These are phyloP conservation scores for Diarsia dahlii DNA, from an alignment of 2,888 invertebrate species.

Conservation along the genomic window DNA sequence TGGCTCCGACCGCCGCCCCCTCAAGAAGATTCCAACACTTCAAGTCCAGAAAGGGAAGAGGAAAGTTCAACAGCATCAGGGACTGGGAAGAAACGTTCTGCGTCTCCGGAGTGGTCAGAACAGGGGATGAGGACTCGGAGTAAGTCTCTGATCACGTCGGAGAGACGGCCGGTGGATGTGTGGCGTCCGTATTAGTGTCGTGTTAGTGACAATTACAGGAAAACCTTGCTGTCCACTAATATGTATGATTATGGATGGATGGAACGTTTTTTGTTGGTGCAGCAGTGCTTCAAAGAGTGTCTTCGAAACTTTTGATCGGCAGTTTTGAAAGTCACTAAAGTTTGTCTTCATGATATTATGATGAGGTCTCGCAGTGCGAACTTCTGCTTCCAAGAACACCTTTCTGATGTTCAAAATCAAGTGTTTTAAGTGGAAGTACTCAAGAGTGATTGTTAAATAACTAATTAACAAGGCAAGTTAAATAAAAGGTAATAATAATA, in stretches of 20 bases:
- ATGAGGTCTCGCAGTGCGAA: no score
- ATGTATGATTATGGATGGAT: constrained; percentile 40
- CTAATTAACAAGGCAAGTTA: not conserved
- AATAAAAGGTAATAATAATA: constrained; percentile 34
- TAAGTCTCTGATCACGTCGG: constrained; percentile 84
- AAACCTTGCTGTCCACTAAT: constrained; percentile 47
- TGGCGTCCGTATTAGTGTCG: constrained; percentile 93
- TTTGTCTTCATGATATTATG: no score
- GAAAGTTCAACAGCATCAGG: constrained; percentile 83
- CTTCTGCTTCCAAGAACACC: not conserved
- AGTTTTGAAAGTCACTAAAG: not conserved
- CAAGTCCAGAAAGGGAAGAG: constrained; percentile 87
- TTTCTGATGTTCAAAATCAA: constrained; percentile 5
- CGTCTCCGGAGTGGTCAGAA: constrained; percentile 89
- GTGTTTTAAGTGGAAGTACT: constrained; percentile 3
- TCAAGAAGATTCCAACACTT: constrained; percentile 85
- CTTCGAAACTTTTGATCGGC: not conserved
- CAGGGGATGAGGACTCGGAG: constrained; percentile 86
- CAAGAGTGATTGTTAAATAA: not conserved
- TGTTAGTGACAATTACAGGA: constrained; percentile 39
- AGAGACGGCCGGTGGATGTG: constrained; percentile 92
- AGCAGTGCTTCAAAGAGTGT: not conserved
- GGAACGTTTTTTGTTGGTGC: not conserved
- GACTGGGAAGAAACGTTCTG: constrained; percentile 87
- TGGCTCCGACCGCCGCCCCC: constrained; percentile 91